These are phyloP conservation scores for Myrmecobius fasciatus DNA, from an alignment of 2,113 vertebrate genomes.

Conservation along the genomic window DNA sequence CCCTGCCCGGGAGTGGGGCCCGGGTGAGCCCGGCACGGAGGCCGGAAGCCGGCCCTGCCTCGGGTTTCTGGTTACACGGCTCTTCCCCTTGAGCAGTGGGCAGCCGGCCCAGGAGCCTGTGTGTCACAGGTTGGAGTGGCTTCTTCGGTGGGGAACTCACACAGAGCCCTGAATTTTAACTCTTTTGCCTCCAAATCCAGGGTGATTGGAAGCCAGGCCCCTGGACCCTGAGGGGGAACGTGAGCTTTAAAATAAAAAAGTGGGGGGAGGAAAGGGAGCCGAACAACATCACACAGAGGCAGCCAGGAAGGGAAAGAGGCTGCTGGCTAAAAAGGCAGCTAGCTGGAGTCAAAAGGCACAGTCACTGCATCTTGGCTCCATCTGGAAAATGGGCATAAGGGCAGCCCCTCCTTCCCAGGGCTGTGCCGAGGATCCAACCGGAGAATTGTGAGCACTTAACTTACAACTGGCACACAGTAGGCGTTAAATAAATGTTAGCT, in stretches of 20 bases:
- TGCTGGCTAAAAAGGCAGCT: not conserved
- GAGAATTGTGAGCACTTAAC: not conserved
- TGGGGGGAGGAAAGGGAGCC: not conserved
- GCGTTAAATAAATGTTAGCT: not conserved
- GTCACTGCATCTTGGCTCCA: not conserved
- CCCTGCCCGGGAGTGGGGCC: not conserved
- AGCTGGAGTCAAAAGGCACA: not conserved
- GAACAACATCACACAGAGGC: not conserved
- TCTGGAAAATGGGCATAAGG: not conserved
- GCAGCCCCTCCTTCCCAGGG: no score
- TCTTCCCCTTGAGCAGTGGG: not conserved
- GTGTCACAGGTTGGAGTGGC: no score
- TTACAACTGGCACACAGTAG: not conserved
- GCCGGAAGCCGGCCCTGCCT: constrained; percentile 4
- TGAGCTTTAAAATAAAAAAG: not conserved
- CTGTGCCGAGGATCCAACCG: not conserved
- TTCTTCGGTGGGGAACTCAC: not conserved
- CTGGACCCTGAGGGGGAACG: not conserved
- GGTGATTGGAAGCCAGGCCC: constrained; percentile 63
- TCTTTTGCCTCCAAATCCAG: constrained; percentile 46
- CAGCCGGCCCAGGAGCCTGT: not conserved
- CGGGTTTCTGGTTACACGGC: not conserved
- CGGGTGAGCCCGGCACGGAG: constrained; percentile 21
- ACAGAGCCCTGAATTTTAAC: constrained; percentile 4
- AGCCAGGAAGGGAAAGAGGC: not conserved